Conservation (phyloP, 2,888 invertebrate species). For the Sipunculus nudus region DNA sequence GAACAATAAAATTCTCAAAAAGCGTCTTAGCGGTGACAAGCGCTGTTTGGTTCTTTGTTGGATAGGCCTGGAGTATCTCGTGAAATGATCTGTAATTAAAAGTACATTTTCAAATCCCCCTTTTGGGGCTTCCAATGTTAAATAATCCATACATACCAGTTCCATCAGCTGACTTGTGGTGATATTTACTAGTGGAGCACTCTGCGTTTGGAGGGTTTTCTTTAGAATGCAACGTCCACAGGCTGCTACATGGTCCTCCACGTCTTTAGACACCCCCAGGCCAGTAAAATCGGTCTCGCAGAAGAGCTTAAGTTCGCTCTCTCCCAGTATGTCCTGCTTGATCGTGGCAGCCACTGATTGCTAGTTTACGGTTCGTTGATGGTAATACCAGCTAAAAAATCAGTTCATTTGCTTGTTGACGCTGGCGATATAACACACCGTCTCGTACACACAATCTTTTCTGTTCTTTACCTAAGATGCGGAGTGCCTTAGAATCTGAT, state of each 20-base stretch:
- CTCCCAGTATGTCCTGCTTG: background rate
- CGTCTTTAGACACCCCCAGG: background rate
- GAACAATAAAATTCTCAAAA: constrained; percentile 23
- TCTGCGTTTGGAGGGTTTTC: background rate
- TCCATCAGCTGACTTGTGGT: constrained; percentile 20
- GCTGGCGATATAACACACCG: too few species aligned
- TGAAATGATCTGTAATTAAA: constrained; percentile 36
- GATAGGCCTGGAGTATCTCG: constrained; percentile 27
- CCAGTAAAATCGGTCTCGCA: background rate
- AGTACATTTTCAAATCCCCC: constrained; percentile 26
- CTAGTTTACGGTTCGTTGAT: too few species aligned
- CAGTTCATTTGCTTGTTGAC: background rate
- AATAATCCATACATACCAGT: constrained; percentile 29
- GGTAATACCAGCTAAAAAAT: background rate
- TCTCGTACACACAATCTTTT: too few species aligned
- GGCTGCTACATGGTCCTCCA: background rate
- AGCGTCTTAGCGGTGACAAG: constrained; percentile 29
- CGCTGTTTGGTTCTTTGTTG: constrained; percentile 29
- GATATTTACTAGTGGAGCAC: constrained; percentile 14
- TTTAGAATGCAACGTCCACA: background rate
- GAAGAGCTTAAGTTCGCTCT: background rate
- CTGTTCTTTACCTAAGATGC: too few species aligned
- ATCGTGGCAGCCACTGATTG: background rate
- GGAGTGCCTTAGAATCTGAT: too few species aligned
- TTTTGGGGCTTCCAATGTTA: constrained; percentile 20